Percentiles rank a stretch among this genome's conserved stretches.
Conservation (phyloP, 2,797 vertebrate genomes). For the Pitangus sulphuratus region DNA sequence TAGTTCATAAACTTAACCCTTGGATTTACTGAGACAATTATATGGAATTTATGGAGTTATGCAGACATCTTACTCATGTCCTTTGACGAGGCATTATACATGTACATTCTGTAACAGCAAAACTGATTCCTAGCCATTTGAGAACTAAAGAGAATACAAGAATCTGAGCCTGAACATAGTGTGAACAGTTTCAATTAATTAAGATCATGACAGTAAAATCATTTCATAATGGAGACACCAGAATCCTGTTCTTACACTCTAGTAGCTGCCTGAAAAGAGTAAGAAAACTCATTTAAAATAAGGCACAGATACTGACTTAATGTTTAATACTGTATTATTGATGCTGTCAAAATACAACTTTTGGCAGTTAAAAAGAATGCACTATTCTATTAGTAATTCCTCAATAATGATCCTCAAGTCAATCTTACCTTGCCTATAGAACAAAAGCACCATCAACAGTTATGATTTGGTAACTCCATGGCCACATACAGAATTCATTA, state of each 20-base stretch:
- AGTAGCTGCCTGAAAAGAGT: conserved; percentile 5
- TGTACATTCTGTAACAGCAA: not conserved
- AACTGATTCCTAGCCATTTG: not conserved
- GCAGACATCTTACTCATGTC: not conserved
- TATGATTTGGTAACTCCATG: not conserved
- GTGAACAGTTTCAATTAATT: not conserved
- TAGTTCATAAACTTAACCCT: not conserved
- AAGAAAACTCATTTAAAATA: not conserved
- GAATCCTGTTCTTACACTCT: not conserved
- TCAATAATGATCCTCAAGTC: not conserved
- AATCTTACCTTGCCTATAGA: not conserved
- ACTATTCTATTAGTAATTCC: not conserved
- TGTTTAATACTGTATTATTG: conserved; percentile 38
- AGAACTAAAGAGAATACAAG: not conserved
- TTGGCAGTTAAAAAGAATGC: conserved; percentile 11
- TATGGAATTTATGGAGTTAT: not conserved
- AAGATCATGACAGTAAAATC: not conserved
- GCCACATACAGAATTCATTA: not conserved
- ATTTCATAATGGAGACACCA: not conserved
- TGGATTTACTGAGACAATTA: not conserved
- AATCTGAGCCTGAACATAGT: not conserved
- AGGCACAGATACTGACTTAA: conserved; percentile 30
- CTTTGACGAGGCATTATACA: not conserved
- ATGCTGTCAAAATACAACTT: conserved; percentile 33
- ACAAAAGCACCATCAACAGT: not conserved